Conservation (phyloP, 64 coral and sea anemone genomes). For the Stylophora pistillata region DNA sequence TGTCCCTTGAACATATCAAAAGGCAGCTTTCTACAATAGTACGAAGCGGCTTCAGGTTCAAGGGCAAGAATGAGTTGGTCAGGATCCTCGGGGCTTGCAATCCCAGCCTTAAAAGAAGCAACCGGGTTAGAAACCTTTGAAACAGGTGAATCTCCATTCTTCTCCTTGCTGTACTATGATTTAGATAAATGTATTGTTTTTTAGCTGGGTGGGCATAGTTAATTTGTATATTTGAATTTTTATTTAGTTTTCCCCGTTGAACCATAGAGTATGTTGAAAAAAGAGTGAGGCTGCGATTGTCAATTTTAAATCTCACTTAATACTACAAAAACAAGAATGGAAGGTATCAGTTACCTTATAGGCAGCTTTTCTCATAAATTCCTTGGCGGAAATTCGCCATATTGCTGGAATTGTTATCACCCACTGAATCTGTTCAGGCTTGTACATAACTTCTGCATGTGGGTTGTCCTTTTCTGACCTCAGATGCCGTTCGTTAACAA, state of each 20-base stretch:
- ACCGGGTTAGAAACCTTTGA: no score
- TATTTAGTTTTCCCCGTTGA: no score
- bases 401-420: conserved; percentile 61
- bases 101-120: conserved; percentile 10
- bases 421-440: conserved; percentile 39
- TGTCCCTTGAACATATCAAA: background rate
- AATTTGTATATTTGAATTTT: no score
- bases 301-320: background rate
- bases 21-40: conserved; percentile 34
- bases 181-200: no score
- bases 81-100: conserved; percentile 24
- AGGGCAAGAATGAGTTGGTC: conserved; percentile 42
- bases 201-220: no score
- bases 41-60: conserved; percentile 49
- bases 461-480: conserved; percentile 45
- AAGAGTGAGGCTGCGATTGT: no score
- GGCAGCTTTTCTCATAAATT: conserved; percentile 56
- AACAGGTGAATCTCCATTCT: no score
- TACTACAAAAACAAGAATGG: background rate
- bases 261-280: no score
- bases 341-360: conserved; percentile 28
- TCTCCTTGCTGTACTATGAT: no score
- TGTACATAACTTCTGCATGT: conserved; percentile 13
- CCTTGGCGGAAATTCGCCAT: conserved; percentile 42
- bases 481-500: conserved; percentile 22